Evolutionary conservation across 53 echinoderm and acorn worm species (phyloP), one percentile per base, ranked within the genome.

Genomic region (Astropecten irregularis): DNA sequence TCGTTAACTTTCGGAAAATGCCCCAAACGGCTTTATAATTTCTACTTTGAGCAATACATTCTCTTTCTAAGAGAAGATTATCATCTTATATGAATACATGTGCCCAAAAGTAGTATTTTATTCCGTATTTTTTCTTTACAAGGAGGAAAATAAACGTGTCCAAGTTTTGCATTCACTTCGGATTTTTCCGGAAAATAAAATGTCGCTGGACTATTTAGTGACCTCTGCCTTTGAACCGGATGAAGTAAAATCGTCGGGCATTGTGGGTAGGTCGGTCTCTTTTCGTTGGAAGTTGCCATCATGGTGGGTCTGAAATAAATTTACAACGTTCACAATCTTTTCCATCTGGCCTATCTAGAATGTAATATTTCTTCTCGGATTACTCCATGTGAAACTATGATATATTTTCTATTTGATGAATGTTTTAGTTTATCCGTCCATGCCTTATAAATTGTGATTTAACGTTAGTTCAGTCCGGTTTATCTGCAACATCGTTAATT

Each of bases 251-350:
- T 22, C 21, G 49, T 23, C 1, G 6, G 40, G 87, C 18, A 87
- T 77, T 87, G 56, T 87, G 86, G 86, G 71, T 15, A 29, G 40
- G 19, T 47, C 71, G 35, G 40, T 48, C 71, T 71, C 71, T 84
- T 84, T n/a, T 71, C 38, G 58, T 49, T 70, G 60, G 71, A 70
- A 71, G 84, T 71, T 77, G 66, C 66, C 87, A 87, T 66, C 87
- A 87, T 87, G 87, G 87, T 87, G 71, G 60, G 84, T 58, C 2
- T 13, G 37, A n/a, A 2, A 31, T 6, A 11, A 84, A 40, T 59
- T 56, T 14, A 5, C 21, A 6, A 15, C 16, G 11, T 23, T 20
- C 27, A 23, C 47, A 71, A 84, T 84, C 84, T 1, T 38, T 15
- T 21, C 30, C 62, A 84, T 84, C 84, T 30, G 15, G n/a, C 46